These are phyloP conservation scores for Geotrupes spiniger DNA, from an alignment of 2,888 invertebrate genomes.

Conservation along the genomic window DNA sequence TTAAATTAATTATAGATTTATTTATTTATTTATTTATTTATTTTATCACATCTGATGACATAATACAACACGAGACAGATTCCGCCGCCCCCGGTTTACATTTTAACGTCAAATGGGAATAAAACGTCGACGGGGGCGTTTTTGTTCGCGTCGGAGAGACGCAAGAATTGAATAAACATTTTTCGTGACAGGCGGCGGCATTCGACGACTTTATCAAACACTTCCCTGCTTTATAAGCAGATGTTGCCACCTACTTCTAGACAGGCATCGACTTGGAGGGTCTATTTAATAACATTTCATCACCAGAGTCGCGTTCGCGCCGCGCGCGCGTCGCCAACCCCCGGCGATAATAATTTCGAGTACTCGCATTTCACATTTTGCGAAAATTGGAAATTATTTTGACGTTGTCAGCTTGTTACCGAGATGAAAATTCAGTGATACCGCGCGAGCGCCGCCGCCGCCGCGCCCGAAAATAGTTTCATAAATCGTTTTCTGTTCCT, in stretches of 20 bases:
- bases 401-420: slow-evolving; percentile 20
- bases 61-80: too few relatives aligned
- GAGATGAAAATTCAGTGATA: slow-evolving; percentile 20
- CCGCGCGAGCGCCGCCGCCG: too few relatives aligned
- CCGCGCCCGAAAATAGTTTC: slow-evolving; percentile 21
- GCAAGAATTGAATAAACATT: slow-evolving; percentile 4
- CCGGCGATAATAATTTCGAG: slow-evolving; percentile 22
- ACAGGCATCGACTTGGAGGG: slow-evolving; percentile 11
- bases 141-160: background rate
- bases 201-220: slow-evolving; percentile 16
- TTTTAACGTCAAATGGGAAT: too few relatives aligned
- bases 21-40: too few relatives aligned
- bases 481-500: slow-evolving; percentile 13
- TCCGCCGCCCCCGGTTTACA: too few relatives aligned
- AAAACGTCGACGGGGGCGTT: too few relatives aligned
- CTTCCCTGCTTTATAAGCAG: slow-evolving; percentile 15
- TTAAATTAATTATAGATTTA: too few relatives aligned
- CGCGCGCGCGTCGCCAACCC: background rate
- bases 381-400: slow-evolving; percentile 26
- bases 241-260: slow-evolving; percentile 16
- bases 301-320: slow-evolving; percentile 3
- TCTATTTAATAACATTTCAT: slow-evolving; percentile 18
- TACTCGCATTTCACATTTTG: slow-evolving; percentile 24
- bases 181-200: slow-evolving; percentile 10
- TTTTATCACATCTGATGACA: too few relatives aligned